Conservation (phyloP, 2,113 vertebrate genomes). For the Jaculus jaculus region DNA sequence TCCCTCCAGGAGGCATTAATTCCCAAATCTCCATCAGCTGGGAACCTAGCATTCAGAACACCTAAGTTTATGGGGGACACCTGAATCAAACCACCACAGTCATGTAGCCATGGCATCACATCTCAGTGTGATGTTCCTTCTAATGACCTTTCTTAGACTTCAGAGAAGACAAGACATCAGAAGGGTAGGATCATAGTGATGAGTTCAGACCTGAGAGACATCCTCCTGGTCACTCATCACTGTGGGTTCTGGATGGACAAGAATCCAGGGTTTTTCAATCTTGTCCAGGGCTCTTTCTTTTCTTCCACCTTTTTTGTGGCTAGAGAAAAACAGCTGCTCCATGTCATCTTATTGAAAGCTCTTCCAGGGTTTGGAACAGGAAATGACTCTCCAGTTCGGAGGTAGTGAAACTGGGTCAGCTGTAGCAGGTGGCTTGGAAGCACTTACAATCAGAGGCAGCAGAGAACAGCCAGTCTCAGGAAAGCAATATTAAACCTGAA, state of each 20-base stretch:
- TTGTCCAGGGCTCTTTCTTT: neutral
- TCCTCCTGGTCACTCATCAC: neutral
- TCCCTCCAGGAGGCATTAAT: no score
- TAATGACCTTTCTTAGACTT: neutral
- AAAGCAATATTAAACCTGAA: conserved; percentile 57
- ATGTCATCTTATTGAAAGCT: conserved; percentile 61
- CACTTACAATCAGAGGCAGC: conserved; percentile 51
- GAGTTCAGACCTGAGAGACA: neutral
- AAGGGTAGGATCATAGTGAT: neutral
- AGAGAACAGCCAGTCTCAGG: conserved; percentile 59
- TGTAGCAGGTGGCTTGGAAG: conserved; percentile 74
- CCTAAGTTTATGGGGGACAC: no score
- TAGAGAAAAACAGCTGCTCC: conserved; percentile 74
- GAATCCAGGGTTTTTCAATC: neutral
- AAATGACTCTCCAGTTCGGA: conserved; percentile 64
- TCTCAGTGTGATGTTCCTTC: neutral
- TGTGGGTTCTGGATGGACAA: neutral
- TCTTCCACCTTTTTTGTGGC: conserved; percentile 29
- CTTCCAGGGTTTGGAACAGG: conserved; percentile 56
- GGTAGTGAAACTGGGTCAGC: conserved; percentile 49
- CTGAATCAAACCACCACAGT: no score
- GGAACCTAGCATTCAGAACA: no score
- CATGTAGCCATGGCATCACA: neutral
- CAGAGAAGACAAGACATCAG: neutral
- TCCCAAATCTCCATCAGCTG: no score